Evolutionary conservation across 2,113 vertebrate species (phyloP).

Genomic region (Marcusenius ussheri): DNA sequence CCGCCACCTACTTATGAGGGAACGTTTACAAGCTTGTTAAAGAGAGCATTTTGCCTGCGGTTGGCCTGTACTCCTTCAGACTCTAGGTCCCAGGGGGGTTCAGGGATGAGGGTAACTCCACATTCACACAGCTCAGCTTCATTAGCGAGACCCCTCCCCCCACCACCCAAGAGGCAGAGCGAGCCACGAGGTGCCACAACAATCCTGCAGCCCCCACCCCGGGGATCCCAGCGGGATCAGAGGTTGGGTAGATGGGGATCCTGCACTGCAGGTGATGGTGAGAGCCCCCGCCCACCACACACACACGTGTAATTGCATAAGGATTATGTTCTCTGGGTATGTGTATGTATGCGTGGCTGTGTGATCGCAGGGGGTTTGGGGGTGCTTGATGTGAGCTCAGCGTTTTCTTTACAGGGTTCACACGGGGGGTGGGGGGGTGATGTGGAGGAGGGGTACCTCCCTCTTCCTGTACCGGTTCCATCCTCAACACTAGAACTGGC

Average conservation of each 20-base stretch:
- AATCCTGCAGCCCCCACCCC: background rate
- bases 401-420: background rate
- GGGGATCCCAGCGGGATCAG: background rate
- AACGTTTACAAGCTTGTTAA: background rate
- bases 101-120: background rate
- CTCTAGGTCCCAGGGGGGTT: background rate
- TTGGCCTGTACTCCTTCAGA: background rate
- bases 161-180: background rate
- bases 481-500: background rate
- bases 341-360: background rate
- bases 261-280: background rate
- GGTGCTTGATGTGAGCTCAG: background rate
- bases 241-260: background rate
- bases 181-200: background rate
- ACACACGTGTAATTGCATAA: background rate
- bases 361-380: background rate
- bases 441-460: background rate
- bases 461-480: background rate
- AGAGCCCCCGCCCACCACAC: background rate
- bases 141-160: background rate
- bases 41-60: background rate
- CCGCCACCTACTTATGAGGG: background rate
- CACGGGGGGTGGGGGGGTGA: background rate
- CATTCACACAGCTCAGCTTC: background rate
- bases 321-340: background rate